A percentile compares a stretch with the other conserved stretches of the same genome.
phyloP scores from a whole-genome alignment of 2,888 invertebrate genomes.

The Drosophila prostipennis region DNA sequence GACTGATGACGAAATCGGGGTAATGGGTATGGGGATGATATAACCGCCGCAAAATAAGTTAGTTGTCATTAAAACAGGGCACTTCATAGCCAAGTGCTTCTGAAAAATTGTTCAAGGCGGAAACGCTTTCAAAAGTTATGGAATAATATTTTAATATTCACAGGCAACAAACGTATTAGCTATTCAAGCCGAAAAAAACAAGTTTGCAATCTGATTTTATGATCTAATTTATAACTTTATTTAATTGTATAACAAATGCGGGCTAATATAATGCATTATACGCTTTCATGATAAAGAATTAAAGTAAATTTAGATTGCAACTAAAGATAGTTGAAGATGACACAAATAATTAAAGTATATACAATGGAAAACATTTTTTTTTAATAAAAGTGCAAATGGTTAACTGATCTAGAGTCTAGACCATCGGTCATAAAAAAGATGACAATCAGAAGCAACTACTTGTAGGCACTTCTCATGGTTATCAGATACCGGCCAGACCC shows the following conservation, averaged over 20 bases:
- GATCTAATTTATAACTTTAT: neutral
- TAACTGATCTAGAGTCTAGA: neutral
- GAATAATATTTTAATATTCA: neutral
- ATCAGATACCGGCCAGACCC: constrained; percentile 8
- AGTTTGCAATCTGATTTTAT: neutral
- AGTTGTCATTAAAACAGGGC: constrained; percentile 1
- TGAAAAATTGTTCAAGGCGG: neutral
- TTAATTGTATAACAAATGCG: neutral
- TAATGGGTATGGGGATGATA: neutral
- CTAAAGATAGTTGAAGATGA: neutral
- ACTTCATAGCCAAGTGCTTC: neutral
- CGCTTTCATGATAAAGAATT: neutral
- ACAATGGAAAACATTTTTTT: no score
- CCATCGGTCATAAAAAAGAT: neutral
- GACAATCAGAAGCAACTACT: neutral
- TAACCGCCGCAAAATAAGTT: neutral
- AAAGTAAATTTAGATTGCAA: neutral
- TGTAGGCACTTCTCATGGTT: neutral
- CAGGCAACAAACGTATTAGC: neutral
- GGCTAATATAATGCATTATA: no score
- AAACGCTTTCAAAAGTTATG: neutral
- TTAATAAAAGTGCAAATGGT: no score
- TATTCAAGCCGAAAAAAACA: neutral
- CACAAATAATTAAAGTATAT: neutral
- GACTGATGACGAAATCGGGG: constrained; percentile 6